Conservation (phyloP, 1,140 invertebrate species). For the Globodera rostochiensis region DNA sequence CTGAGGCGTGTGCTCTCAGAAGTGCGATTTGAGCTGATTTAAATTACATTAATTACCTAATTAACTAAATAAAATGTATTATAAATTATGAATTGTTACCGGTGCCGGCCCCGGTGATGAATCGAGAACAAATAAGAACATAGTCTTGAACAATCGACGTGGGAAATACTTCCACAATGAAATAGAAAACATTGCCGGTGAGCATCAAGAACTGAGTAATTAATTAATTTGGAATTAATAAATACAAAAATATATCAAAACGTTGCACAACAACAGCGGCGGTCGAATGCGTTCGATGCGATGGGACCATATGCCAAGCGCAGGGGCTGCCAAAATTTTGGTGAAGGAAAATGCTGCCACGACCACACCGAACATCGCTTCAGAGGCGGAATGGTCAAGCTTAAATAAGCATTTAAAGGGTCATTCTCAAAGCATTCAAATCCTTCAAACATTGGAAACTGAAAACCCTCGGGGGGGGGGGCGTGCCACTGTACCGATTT, state of each 20-base stretch:
- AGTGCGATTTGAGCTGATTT: conserved; percentile 35
- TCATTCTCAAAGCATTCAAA: background rate
- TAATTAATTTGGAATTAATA: background rate
- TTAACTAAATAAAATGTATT: no score
- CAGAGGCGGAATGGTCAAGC: conserved; percentile 36
- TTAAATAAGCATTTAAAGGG: conserved; percentile 10
- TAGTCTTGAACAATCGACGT: background rate
- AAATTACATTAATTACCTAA: no score
- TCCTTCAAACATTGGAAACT: background rate
- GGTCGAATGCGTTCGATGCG: conserved; percentile 25
- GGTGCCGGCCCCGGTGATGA: background rate
- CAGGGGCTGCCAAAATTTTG: conserved; percentile 33
- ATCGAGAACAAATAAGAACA: background rate
- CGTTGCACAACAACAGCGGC: conserved; percentile 18
- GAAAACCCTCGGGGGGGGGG: background rate
- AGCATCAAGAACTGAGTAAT: background rate
- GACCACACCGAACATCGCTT: conserved; percentile 34
- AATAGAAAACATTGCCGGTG: background rate
- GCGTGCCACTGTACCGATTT: background rate
- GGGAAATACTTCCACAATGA: conserved; percentile 4
- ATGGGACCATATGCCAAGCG: conserved; percentile 34
- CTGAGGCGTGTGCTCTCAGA: conserved; percentile 34
- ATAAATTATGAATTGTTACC: conserved; percentile 42
- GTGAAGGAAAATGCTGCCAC: conserved; percentile 31
- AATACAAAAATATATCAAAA: background rate